phyloP scores from a whole-genome alignment of 2,797 vertebrate genomes.

The Tolypeutes matacus region DNA sequence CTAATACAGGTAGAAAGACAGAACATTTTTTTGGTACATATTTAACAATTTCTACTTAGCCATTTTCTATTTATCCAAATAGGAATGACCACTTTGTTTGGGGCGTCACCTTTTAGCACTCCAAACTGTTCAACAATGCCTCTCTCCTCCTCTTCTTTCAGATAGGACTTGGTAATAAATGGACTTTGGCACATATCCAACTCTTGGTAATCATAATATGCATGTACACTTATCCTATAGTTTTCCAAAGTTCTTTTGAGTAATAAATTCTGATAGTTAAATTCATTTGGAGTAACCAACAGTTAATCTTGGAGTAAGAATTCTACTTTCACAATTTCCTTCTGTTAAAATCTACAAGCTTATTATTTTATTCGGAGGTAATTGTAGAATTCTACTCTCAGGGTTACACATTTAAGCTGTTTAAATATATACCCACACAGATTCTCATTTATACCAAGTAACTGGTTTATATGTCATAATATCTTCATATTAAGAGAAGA shows the following conservation, averaged over 20 bases:
- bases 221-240: constrained; percentile 47
- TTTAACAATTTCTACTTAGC: constrained; percentile 21
- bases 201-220: too few relatives aligned
- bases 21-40: constrained; percentile 32
- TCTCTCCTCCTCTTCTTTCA: constrained; percentile 11
- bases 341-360: constrained; percentile 69
- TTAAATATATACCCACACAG: too few relatives aligned
- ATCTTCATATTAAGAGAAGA: constrained; percentile 54
- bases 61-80: neutral
- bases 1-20: constrained; percentile 74
- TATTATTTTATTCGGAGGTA: neutral
- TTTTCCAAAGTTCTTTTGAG: constrained; percentile 66
- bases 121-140: constrained; percentile 61
- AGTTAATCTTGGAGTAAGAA: constrained; percentile 62
- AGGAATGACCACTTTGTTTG: constrained; percentile 65
- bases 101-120: constrained; percentile 61
- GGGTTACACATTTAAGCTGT: neutral
- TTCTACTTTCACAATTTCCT: constrained; percentile 64
- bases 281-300: constrained; percentile 49
- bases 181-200: too few relatives aligned
- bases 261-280: neutral
- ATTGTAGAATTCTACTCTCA: constrained; percentile 3
- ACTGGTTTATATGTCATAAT: constrained; percentile 60
- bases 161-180: constrained; percentile 33
- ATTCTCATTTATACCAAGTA: constrained; percentile 73